Conservation (phyloP, 2,797 vertebrate species). For the Trachops cirrhosus region DNA sequence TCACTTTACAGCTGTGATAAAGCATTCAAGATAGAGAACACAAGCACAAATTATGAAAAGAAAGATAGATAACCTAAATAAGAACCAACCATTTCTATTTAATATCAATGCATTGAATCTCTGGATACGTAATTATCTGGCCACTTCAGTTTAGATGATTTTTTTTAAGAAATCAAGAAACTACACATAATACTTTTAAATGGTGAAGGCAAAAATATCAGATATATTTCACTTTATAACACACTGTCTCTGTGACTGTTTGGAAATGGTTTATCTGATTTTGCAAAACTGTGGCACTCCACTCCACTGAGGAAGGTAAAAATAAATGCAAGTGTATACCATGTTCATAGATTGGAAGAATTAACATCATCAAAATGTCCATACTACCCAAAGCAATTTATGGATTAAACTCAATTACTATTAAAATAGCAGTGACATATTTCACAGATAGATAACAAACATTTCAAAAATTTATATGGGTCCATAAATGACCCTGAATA, state of each 20-base stretch:
- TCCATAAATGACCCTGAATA: no score
- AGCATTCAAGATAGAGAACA: neutral
- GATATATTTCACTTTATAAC: neutral
- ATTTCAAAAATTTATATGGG: no score
- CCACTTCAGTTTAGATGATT: neutral
- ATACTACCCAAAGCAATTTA: no score
- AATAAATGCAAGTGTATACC: no score
- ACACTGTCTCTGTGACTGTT: neutral
- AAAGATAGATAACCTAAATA: conserved; percentile 18
- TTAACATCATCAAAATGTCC: no score
- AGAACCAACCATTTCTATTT: neutral
- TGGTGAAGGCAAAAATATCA: neutral
- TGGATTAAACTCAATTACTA: no score
- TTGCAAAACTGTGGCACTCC: neutral
- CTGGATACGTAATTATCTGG: neutral
- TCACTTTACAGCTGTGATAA: neutral
- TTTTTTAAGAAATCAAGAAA: neutral
- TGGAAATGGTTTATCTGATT: neutral
- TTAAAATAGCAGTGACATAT: no score
- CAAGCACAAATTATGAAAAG: neutral
- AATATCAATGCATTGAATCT: neutral
- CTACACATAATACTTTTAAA: neutral
- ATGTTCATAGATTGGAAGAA: no score
- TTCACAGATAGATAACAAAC: no score
- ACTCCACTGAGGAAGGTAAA: no score